Evolutionary conservation across 2,797 vertebrate species (phyloP), one percentile per base, ranked within the genome.

Genomic region (Sebastes vulpes): DNA sequence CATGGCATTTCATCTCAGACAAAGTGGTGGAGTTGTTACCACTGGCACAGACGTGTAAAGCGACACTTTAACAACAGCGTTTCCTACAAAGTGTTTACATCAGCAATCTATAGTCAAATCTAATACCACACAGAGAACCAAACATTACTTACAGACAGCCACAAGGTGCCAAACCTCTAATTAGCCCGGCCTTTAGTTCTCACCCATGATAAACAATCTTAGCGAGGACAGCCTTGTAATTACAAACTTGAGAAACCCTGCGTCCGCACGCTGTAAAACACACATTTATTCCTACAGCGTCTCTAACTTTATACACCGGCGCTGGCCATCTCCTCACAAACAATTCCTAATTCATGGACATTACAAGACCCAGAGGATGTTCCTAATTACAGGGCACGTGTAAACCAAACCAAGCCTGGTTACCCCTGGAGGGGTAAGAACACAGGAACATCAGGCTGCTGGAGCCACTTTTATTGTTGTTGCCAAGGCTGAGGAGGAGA

Each of bases 371-470:
- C 67, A 32, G 89, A 93, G 92, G 93, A 94, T 89, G 90, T 83
- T 90, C 85, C 85, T 92, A 91, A 93, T 94, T 92, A 92, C 90
- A 94, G 88, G 83, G 85, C 75, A 25, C 58, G 52, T 90, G 89
- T 85, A 89, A 92, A 90, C 76, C 81, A 89, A 87, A 87, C 81
- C 84, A 50, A 89, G 83, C 80, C 79, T 50, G 70, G 85, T 79
- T 83, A 73, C 86, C 89, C 81, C 82, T 86, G 89, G 83, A 93
- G 90, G 84, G 82, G 67, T 64, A 72, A 85, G 81, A 88, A 88
- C 84, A 82, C 75, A 63, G 77, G 70, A 81, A 84, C 82, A 85
- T 93, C 88, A 92, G 90, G 79, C 83, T n/a, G 79, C 83, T n/a
- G 89, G 86, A 90, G 87, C 76, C 82, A 53, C 64, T 91, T 93